A percentile compares a stretch with the other conserved stretches of the same genome.
phyloP scores from a whole-genome alignment of 2,113 vertebrate genomes.

The Rhabdornis inornatus region DNA sequence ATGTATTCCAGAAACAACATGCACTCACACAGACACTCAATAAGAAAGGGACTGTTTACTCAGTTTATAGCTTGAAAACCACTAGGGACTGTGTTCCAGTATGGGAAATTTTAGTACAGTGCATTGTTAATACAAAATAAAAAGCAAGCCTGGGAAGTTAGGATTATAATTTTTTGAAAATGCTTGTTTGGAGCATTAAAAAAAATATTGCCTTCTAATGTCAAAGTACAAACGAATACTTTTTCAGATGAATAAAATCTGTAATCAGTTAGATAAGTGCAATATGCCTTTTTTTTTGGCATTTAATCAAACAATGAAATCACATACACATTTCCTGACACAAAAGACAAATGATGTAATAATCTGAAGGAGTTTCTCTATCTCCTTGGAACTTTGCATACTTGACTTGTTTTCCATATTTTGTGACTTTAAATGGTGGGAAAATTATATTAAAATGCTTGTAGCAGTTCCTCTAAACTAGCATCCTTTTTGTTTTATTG shows the following conservation, averaged over 20 bases:
- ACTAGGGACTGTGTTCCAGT: constrained; percentile 64
- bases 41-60: constrained; percentile 71
- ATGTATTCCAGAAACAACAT: constrained; percentile 67
- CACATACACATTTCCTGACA: constrained; percentile 83
- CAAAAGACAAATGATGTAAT: constrained; percentile 90
- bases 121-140: constrained; percentile 73
- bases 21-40: constrained; percentile 66
- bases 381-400: constrained; percentile 87
- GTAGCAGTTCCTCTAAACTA: constrained; percentile 89
- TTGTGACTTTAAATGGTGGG: constrained; percentile 84
- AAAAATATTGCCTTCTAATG: constrained; percentile 64
- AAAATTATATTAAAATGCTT: constrained; percentile 93
- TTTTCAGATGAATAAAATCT: constrained; percentile 81
- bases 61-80: constrained; percentile 72
- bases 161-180: constrained; percentile 62
- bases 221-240: constrained; percentile 76
- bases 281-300: constrained; percentile 86
- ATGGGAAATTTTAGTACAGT: constrained; percentile 69
- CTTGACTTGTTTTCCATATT: constrained; percentile 87
- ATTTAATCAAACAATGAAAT: constrained; percentile 94
- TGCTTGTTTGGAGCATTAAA: constrained; percentile 65
- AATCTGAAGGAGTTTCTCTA: constrained; percentile 87
- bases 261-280: constrained; percentile 90
- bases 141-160: constrained; percentile 70
- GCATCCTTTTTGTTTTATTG: constrained; percentile 96